phyloP scores from a whole-genome alignment of 2,888 invertebrate genomes.

The Stenodera caucasica region DNA sequence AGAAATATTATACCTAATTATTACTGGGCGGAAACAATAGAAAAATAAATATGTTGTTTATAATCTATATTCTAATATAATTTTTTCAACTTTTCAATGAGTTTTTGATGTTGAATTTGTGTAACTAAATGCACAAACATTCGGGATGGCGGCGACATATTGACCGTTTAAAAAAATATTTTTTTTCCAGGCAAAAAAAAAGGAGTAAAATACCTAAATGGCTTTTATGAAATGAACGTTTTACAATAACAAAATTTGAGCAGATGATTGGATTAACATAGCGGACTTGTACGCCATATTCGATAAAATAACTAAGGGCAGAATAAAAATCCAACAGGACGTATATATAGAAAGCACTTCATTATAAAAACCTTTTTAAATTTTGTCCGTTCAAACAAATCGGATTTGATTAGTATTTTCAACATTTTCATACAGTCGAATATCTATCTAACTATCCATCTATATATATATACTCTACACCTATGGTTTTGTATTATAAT shows the following conservation, averaged over 20 bases:
- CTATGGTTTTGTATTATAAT: conserved; percentile 11
- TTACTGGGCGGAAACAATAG: conserved; percentile 13
- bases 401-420: conserved; percentile 52
- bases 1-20: conserved; percentile 10
- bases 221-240: conserved; percentile 46
- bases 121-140: too few relatives aligned
- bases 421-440: conserved; percentile 32
- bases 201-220: conserved; percentile 35
- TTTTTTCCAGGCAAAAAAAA: conserved; percentile 13
- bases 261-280: conserved; percentile 46
- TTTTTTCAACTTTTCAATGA: too few relatives aligned
- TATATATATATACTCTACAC: not conserved
- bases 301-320: conserved; percentile 47
- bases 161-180: conserved; percentile 14
- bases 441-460: too few relatives aligned
- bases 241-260: conserved; percentile 48
- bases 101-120: too few relatives aligned
- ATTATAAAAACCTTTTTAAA: conserved; percentile 52
- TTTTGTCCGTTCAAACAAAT: conserved; percentile 52
- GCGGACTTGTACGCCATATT: conserved; percentile 45
- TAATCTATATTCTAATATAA: too few relatives aligned
- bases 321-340: conserved; percentile 49
- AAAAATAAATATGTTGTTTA: too few relatives aligned
- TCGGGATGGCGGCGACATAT: not conserved
- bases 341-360: conserved; percentile 52